phyloP scores from a whole-genome alignment of 2,113 vertebrate genomes.

The Peucedramus taeniatus region DNA sequence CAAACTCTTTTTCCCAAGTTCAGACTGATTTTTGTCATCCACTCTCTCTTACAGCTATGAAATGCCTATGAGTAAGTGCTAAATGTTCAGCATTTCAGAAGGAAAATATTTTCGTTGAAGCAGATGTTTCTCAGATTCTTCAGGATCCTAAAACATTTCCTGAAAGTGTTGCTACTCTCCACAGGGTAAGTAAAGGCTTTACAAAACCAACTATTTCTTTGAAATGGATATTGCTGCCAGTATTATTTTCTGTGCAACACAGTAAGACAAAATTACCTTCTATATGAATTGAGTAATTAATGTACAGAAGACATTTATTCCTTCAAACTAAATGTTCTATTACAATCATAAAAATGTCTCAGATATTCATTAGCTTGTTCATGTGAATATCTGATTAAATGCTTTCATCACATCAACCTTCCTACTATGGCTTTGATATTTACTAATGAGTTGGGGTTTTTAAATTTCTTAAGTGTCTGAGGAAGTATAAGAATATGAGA shows the following conservation, averaged over 20 bases:
- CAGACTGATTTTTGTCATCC: not conserved
- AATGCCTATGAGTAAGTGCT: not conserved
- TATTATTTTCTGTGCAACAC: not conserved
- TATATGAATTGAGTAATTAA: not conserved
- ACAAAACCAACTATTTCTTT: not conserved
- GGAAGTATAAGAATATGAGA: not conserved
- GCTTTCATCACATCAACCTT: not conserved
- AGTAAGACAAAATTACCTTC: not conserved
- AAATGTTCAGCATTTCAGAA: not conserved
- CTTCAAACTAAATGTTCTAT: not conserved
- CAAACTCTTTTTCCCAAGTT: not conserved
- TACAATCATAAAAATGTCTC: not conserved
- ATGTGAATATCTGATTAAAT: not conserved
- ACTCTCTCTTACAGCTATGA: not conserved
- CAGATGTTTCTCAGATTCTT: not conserved
- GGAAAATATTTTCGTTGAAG: slow-evolving; percentile 33
- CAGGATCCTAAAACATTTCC: not conserved
- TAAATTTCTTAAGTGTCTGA: not conserved
- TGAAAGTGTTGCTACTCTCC: not conserved
- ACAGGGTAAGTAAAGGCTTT: not conserved
- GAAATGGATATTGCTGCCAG: not conserved
- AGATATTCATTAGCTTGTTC: not conserved
- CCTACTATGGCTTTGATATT: not conserved
- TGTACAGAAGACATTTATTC: not conserved
- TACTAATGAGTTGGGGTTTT: not conserved